Base-by-base conservation (phyloP, 1,140 invertebrate species). In the Drosophila ananassae region DNA sequence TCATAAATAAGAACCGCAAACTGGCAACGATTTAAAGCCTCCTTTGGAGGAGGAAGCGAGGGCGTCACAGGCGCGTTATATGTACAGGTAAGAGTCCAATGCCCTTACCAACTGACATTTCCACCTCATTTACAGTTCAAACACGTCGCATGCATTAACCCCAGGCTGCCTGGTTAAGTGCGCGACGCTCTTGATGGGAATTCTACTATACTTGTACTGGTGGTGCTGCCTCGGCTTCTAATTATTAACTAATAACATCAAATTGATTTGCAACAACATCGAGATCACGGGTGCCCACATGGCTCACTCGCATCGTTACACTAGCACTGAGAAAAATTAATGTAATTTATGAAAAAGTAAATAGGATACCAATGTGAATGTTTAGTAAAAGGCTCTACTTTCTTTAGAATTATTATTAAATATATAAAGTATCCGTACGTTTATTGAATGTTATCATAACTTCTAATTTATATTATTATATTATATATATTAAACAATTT, bases 241-340 rank as follows among this genome's bases (percentile, higher is more conserved):
- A 89, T 89, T 89, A 89, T 89, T 89, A 89, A 89, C 83, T 89
- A 89, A 89, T 89, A 89, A 89, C 79, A 89, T 89, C 72, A 89
- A 89, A 89, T 89, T 89, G 83, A 89, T 89, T 89, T 89, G 83
- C 83, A 89, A 89, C 82, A 83, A 83, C 83, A 87, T 68, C 48
- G 54, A 56, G 71, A 74, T 64, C 60, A 64, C 32, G 37, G 54
- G 37, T 37, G 34, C 52, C 69, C 59, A 61, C 59, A 63, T 46
- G 59, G 47, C 47, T 57, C 44, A 55, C 46, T 54, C 51, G 69
- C 52, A 25, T 69, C 44, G 46, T 2, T 71, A 10, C 22, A 21
- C 52, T 2, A 25, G 28, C 63, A 67, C 47, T 32, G 47, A 1
- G 24, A 66, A 21, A 47, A 47, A 46, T 9, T 17, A 8, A 8